Percentiles rank a stretch among this genome's conserved stretches.
Conservation (phyloP, 1,140 invertebrate species). For the Carposina sasakii region DNA sequence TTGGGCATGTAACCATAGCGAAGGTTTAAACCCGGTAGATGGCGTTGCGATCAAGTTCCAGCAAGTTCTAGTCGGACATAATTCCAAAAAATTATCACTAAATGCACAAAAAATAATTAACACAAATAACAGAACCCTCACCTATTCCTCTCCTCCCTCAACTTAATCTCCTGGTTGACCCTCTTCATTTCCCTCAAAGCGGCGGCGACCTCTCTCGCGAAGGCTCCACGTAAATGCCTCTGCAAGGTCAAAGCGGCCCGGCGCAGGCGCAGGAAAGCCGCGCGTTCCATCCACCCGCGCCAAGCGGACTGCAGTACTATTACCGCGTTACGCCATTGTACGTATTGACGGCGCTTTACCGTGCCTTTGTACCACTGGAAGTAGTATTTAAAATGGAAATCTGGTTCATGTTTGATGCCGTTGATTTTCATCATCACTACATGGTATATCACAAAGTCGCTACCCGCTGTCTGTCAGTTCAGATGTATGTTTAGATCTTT, state of each 20-base stretch:
- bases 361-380: constrained; percentile 69
- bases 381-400: too few relatives aligned
- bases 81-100: too few relatives aligned
- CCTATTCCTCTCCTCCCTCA: constrained; percentile 80
- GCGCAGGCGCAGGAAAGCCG: constrained; percentile 86
- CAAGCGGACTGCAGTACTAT: constrained; percentile 90
- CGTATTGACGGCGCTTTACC: constrained; percentile 77
- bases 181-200: constrained; percentile 90
- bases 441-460: too few relatives aligned
- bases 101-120: constrained; percentile 1
- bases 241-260: constrained; percentile 93
- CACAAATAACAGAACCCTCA: constrained; percentile 27
- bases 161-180: constrained; percentile 93
- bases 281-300: constrained; percentile 87
- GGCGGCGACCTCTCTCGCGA: constrained; percentile 89
- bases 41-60: too few relatives aligned
- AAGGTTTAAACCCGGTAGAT: too few relatives aligned
- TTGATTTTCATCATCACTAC: too few relatives aligned
- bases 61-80: background rate
- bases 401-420: too few relatives aligned
- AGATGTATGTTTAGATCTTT: too few relatives aligned
- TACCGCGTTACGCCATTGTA: constrained; percentile 79
- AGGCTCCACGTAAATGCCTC: constrained; percentile 90
- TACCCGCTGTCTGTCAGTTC: too few relatives aligned
- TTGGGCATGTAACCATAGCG: too few relatives aligned